Percentiles rank a stretch among this genome's conserved stretches.
Conservation (phyloP, 2,113 vertebrate species). For the Pachypanchax playfairii region DNA sequence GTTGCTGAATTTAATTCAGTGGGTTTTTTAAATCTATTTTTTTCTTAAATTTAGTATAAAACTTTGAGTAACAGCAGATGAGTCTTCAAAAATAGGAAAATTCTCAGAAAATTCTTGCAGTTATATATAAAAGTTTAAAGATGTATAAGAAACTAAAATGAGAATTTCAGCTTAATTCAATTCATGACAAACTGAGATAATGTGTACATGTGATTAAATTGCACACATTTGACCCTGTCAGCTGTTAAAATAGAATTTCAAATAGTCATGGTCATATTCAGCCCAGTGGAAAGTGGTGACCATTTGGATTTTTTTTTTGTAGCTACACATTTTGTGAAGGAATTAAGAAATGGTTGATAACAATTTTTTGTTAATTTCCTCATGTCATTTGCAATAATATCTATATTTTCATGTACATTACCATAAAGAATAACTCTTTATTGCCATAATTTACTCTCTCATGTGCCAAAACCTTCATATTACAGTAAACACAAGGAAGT, state of each 20-base stretch:
- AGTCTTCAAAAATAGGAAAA: neutral
- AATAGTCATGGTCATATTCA: conserved; percentile 65
- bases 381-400: too few species aligned
- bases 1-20: conserved; percentile 65
- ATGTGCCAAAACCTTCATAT: too few species aligned
- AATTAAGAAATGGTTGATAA: neutral
- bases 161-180: conserved; percentile 37
- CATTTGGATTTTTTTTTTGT: conserved; percentile 61
- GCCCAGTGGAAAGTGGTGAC: conserved; percentile 61
- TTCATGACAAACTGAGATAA: conserved; percentile 42
- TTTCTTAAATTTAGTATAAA: neutral
- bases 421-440: too few species aligned
- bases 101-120: conserved; percentile 2
- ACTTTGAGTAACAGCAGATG: too few species aligned
- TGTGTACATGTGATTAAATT: conserved; percentile 49
- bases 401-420: too few species aligned
- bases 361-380: too few species aligned
- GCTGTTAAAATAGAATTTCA: conserved; percentile 60
- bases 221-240: conserved; percentile 55
- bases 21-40: too few species aligned
- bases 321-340: conserved; percentile 50
- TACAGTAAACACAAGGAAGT: too few species aligned
- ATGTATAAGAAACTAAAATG: conserved; percentile 19
- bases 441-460: too few species aligned
- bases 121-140: conserved; percentile 28